A percentile compares a stretch with the other conserved stretches of the same genome.
These are phyloP conservation scores for Tanypteryx hageni DNA, from an alignment of 2,888 invertebrate genomes.

Conservation along the genomic window DNA sequence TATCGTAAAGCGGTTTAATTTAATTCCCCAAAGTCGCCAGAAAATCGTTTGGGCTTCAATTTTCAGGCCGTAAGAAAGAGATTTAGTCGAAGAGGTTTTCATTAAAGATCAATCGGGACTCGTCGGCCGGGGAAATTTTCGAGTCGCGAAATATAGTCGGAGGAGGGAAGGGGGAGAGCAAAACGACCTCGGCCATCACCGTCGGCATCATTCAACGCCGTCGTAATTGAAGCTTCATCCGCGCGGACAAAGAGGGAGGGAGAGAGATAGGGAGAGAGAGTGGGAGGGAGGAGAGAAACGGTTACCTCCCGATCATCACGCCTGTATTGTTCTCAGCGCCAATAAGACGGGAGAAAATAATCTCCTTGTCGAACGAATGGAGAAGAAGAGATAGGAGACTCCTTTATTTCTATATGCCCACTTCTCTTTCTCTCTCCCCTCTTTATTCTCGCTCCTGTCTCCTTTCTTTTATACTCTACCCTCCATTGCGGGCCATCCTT, in stretches of 20 bases:
- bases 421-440: constrained; percentile 64
- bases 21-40: no score
- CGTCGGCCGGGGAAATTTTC: no score
- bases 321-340: constrained; percentile 32
- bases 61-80: no score
- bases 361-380: not conserved
- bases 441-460: no score
- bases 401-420: constrained; percentile 64
- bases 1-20: no score
- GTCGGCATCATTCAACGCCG: not conserved
- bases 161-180: not conserved
- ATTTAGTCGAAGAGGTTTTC: no score
- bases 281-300: not conserved
- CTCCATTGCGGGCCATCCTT: not conserved
- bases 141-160: no score
- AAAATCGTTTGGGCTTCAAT: no score
- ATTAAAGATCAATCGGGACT: no score
- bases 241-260: not conserved
- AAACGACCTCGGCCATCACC: not conserved
- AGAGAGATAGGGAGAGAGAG: not conserved
- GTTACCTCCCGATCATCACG: not conserved
- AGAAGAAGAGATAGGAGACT: not conserved
- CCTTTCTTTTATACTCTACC: no score
- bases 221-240: constrained; percentile 28
- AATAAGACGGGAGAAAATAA: constrained; percentile 7